phyloP scores from a whole-genome alignment of 2,888 invertebrate species.

The Ernsta delagoae region DNA sequence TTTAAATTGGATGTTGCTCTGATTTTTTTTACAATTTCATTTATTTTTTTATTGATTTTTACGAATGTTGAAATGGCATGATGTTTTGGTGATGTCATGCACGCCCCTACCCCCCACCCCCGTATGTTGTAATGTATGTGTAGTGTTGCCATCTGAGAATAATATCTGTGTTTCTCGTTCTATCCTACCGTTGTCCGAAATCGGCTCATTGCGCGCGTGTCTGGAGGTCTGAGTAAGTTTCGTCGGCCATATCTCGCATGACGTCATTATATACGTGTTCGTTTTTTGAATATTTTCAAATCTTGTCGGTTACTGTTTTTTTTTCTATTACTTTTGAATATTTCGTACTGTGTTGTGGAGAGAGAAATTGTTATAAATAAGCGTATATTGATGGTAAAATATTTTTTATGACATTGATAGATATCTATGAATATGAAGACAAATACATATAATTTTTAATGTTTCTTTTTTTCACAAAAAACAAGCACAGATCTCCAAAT shows the following conservation, averaged over 20 bases:
- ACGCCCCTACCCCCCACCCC: conserved; percentile 47
- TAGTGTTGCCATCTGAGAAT: conserved; percentile 53
- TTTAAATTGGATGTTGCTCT: too few relatives aligned
- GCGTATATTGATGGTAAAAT: not conserved
- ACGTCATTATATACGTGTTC: conserved; percentile 3
- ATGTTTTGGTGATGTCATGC: conserved; percentile 50
- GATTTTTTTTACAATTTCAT: too few relatives aligned
- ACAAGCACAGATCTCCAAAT: too few relatives aligned
- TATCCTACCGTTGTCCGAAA: conserved; percentile 78
- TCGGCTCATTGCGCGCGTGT: conserved; percentile 78
- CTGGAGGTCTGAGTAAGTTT: conserved; percentile 83
- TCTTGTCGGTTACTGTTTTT: conserved; percentile 5
- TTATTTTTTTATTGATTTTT: too few relatives aligned
- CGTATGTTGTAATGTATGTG: conserved; percentile 24
- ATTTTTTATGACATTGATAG: too few relatives aligned
- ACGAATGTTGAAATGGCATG: conserved; percentile 48
- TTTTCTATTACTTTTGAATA: not conserved
- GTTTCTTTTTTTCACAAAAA: too few relatives aligned
- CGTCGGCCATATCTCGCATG: conserved; percentile 36
- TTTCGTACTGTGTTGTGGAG: not conserved
- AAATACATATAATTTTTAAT: too few relatives aligned
- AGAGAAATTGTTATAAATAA: conserved; percentile 7
- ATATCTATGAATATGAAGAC: too few relatives aligned
- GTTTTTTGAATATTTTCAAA: not conserved
- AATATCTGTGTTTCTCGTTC: conserved; percentile 75